Conservation (phyloP, 2,888 invertebrate genomes). For the Gari tellinella region DNA sequence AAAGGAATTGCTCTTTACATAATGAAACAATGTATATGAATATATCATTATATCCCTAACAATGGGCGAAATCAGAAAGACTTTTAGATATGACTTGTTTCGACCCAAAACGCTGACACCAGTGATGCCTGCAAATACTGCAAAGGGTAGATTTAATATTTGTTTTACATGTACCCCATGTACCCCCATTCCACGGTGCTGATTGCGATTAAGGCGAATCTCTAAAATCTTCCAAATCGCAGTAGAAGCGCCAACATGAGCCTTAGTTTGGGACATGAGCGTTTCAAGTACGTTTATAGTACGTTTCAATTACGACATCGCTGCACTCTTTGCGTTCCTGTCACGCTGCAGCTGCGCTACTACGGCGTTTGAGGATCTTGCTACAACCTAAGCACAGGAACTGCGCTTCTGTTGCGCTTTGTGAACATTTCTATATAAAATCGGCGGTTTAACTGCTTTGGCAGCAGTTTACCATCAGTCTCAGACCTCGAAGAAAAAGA, state of each 20-base stretch:
- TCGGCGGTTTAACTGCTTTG: constrained; percentile 9
- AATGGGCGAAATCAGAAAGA: too few species aligned
- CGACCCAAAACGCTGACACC: too few species aligned
- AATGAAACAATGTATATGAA: too few species aligned
- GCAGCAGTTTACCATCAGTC: constrained; percentile 4
- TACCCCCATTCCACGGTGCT: neutral
- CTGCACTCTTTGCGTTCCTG: neutral
- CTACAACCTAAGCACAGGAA: neutral
- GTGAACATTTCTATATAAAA: constrained; percentile 6
- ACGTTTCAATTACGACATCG: neutral
- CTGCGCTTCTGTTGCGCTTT: constrained; percentile 4
- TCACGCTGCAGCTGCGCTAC: too few species aligned
- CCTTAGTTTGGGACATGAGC: neutral
- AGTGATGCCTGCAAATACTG: too few species aligned
- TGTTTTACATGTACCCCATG: too few species aligned
- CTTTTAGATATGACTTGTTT: too few species aligned
- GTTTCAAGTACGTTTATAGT: constrained; percentile 9
- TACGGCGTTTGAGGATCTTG: neutral
- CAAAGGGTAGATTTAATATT: too few species aligned
- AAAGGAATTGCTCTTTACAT: too few species aligned
- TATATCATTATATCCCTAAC: too few species aligned
- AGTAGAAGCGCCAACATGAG: constrained; percentile 7
- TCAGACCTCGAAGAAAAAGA: constrained; percentile 6
- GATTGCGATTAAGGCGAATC: neutral
- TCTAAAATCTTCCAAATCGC: constrained; percentile 10